phyloP scores from a whole-genome alignment of 2,797 vertebrate genomes.

The Odontamblyopus rebecca region DNA sequence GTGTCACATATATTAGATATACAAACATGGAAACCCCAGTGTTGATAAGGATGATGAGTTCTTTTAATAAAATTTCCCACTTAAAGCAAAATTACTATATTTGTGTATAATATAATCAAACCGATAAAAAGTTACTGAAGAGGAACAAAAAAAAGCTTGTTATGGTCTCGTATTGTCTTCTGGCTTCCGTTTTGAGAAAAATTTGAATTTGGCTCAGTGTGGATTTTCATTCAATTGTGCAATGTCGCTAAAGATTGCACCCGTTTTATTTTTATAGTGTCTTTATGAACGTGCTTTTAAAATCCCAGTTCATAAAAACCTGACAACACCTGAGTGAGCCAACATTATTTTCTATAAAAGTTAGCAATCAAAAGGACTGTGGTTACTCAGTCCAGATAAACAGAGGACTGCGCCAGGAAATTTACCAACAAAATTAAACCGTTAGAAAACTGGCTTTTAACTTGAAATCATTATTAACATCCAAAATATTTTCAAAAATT shows the following conservation, averaged over 20 bases:
- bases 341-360: not conserved
- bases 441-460: too few relatives aligned
- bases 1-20: constrained; percentile 44
- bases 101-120: not conserved
- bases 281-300: not conserved
- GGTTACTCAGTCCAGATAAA: too few relatives aligned
- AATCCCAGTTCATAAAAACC: not conserved
- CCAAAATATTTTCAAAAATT: too few relatives aligned
- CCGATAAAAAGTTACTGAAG: not conserved
- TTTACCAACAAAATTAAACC: too few relatives aligned
- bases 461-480: too few relatives aligned
- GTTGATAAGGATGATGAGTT: constrained; percentile 3
- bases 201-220: too few relatives aligned
- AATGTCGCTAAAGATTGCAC: not conserved
- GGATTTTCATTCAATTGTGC: not conserved
- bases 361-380: not conserved
- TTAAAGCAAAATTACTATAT: not conserved
- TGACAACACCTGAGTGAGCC: not conserved
- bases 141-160: not conserved
- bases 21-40: constrained; percentile 31
- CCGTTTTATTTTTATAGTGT: not conserved
- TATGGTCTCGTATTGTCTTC: not conserved
- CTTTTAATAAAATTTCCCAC: not conserved
- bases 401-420: too few relatives aligned
- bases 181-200: not conserved